These are phyloP conservation scores for Troglohyphantes excavatus DNA, from an alignment of 2,888 invertebrate species.

Conservation along the genomic window DNA sequence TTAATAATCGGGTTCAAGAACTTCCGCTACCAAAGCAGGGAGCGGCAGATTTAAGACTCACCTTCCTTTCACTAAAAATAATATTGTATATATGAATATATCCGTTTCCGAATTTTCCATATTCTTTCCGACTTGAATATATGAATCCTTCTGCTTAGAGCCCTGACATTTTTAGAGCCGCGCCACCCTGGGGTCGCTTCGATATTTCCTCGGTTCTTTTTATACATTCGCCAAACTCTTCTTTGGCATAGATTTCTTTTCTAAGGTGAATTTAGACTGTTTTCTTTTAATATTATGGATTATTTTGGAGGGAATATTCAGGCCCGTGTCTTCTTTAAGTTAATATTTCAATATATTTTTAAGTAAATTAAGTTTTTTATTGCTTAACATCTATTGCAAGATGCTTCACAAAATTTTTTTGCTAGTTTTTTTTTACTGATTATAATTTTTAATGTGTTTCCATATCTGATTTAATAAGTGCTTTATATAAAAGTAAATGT, in stretches of 20 bases:
- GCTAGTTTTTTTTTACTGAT: no score
- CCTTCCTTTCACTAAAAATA: neutral
- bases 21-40: neutral
- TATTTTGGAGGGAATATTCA: constrained; percentile 6
- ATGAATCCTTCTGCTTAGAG: constrained; percentile 25
- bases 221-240: constrained; percentile 3
- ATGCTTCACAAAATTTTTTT: no score
- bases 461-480: no score
- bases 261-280: constrained; percentile 26
- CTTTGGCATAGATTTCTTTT: constrained; percentile 35
- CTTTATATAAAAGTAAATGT: no score
- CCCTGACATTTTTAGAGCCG: constrained; percentile 36
- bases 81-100: constrained; percentile 49
- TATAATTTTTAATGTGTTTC: no score
- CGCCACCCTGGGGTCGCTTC: neutral
- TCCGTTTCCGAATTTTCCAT: constrained; percentile 17
- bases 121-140: constrained; percentile 40
- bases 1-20: constrained; percentile 19
- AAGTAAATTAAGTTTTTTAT: no score
- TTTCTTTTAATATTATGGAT: constrained; percentile 25
- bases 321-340: no score
- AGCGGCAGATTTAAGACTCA: constrained; percentile 18
- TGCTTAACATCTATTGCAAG: no score
- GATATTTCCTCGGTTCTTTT: neutral
- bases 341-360: no score